Evolutionary conservation across 2,888 invertebrate genomes (phyloP).

Genomic region (Amphiduros pacificus): DNA sequence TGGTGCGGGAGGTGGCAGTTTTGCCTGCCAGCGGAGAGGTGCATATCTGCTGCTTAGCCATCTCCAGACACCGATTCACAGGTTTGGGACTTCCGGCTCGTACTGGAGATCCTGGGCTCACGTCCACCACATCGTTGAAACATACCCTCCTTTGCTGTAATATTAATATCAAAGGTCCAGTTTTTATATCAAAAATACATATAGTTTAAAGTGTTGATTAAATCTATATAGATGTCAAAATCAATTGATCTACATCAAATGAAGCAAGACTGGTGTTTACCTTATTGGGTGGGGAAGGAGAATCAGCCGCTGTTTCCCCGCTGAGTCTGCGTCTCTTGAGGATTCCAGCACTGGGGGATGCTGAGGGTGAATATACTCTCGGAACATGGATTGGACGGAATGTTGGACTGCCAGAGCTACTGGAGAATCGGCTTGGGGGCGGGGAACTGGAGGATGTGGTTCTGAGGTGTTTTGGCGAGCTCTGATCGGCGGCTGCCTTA

Average conservation of each 20-base stretch:
- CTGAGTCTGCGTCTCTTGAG: conserved; percentile 42
- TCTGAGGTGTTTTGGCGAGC: background rate
- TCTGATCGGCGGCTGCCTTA: background rate
- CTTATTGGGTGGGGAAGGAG: conserved; percentile 48
- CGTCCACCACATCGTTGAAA: conserved; percentile 50
- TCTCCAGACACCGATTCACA: conserved; percentile 28
- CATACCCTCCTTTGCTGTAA: conserved; percentile 49
- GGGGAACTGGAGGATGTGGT: conserved; percentile 4
- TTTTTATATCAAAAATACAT: no score
- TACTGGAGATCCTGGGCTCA: conserved; percentile 18
- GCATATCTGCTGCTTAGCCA: no score
- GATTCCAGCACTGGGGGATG: conserved; percentile 53
- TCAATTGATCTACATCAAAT: no score
- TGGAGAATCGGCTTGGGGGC: background rate
- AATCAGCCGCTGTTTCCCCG: conserved; percentile 31
- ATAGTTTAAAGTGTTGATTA: no score
- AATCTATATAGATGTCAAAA: no score
- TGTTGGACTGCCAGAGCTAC: conserved; percentile 8
- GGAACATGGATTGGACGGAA: conserved; percentile 27
- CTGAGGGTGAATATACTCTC: conserved; percentile 44
- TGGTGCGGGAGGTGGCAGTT: no score
- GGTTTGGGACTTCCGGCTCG: conserved; percentile 12
- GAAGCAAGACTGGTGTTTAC: no score
- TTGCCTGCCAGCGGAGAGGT: no score
- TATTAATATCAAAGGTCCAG: no score